Conservation (phyloP, 92 coral and sea anemone species). For the Palythoa heliodiscus region DNA sequence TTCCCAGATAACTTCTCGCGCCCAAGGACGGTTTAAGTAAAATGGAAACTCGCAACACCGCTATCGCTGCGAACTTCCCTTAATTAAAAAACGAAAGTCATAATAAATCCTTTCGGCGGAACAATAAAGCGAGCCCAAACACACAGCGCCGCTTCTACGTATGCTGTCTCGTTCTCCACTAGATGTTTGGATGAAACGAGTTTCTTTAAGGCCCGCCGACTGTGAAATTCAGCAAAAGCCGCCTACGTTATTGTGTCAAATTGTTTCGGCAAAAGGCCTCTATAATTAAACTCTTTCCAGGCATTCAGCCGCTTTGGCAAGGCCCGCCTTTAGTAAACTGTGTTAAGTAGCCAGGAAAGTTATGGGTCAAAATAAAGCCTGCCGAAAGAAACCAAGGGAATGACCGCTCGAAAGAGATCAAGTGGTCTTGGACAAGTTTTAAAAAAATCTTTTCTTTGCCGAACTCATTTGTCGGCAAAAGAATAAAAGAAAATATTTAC, state of each 20-base stretch:
- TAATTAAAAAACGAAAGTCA: slow-evolving; percentile 28
- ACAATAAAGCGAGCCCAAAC: slow-evolving; percentile 29
- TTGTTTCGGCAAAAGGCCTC: slow-evolving; percentile 36
- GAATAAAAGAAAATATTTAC: slow-evolving; percentile 62
- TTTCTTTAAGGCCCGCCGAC: slow-evolving; percentile 45
- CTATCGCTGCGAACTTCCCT: slow-evolving; percentile 31
- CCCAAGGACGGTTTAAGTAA: slow-evolving; percentile 5
- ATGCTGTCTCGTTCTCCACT: slow-evolving; percentile 26
- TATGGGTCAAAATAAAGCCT: background rate
- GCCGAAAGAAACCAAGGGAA: background rate
- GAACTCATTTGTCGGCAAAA: slow-evolving; percentile 49
- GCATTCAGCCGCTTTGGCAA: slow-evolving; percentile 10
- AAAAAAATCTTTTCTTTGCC: slow-evolving; percentile 28
- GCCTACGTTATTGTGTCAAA: slow-evolving; percentile 42
- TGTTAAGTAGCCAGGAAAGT: background rate
- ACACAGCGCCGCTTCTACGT: slow-evolving; percentile 27
- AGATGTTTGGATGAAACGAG: slow-evolving; percentile 37
- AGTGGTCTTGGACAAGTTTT: background rate
- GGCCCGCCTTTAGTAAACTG: background rate
- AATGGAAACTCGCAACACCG: slow-evolving; percentile 8
- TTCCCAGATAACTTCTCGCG: background rate
- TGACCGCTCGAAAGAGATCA: background rate
- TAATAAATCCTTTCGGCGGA: slow-evolving; percentile 40
- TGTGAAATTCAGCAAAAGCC: slow-evolving; percentile 39
- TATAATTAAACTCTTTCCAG: slow-evolving; percentile 36